Evolutionary conservation across 2,797 vertebrate species (phyloP).

Genomic region (Schizopygopsis malacanthus): DNA sequence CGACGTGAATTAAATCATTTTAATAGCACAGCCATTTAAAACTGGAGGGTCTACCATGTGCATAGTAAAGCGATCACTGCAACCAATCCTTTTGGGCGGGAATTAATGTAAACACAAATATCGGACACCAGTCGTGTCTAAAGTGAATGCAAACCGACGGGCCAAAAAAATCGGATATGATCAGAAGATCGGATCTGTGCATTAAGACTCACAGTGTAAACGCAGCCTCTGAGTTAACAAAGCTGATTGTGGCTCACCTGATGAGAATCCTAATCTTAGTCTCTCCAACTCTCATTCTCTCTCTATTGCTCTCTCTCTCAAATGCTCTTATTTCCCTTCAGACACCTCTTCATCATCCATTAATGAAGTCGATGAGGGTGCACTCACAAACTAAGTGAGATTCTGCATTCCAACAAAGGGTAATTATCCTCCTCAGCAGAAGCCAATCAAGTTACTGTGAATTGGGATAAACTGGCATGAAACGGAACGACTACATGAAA

Average conservation of each 20-base stretch:
- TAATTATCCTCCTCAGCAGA: slow-evolving; percentile 57
- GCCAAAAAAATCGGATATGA: no score
- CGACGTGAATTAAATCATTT: no score
- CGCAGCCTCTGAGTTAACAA: neutral
- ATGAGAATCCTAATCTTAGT: slow-evolving; percentile 40
- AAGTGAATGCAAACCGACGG: no score
- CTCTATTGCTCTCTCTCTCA: neutral
- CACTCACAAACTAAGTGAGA: slow-evolving; percentile 53
- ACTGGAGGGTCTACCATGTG: no score
- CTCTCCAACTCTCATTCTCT: neutral
- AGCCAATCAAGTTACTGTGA: slow-evolving; percentile 56
- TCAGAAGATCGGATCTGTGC: no score
- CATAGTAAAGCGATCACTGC: no score
- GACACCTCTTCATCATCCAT: slow-evolving; percentile 52
- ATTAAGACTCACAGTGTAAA: no score
- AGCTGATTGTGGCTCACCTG: slow-evolving; percentile 21
- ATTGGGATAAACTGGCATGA: slow-evolving; percentile 56
- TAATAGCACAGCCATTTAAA: no score
- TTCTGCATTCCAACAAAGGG: slow-evolving; percentile 50
- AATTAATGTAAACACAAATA: no score
- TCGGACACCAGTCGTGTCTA: no score
- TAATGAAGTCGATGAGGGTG: slow-evolving; percentile 57
- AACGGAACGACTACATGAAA: slow-evolving; percentile 40
- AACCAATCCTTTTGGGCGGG: no score
- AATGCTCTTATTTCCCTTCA: slow-evolving; percentile 18